Conservation (phyloP, 1,140 invertebrate species). For the Pogonomyrmex californicus region DNA sequence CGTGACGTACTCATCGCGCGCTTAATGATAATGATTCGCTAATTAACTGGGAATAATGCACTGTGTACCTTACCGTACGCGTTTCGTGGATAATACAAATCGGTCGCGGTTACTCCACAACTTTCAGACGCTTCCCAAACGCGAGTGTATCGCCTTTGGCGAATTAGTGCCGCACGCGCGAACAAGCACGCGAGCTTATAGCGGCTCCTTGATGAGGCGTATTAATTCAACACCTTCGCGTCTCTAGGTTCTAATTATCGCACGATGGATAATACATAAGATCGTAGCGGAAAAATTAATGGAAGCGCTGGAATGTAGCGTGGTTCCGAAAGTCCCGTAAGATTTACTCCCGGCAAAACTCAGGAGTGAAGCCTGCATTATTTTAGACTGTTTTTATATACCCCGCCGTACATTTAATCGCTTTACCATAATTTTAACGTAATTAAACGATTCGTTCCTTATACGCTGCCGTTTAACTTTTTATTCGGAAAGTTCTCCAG, state of each 20-base stretch:
- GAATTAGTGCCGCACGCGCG: constrained; percentile 53
- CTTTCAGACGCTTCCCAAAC: constrained; percentile 21
- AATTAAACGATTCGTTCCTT: not conserved
- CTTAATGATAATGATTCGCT: constrained; percentile 44
- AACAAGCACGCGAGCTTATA: constrained; percentile 12
- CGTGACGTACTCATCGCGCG: constrained; percentile 29
- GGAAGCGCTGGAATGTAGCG: not conserved
- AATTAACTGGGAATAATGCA: constrained; percentile 53
- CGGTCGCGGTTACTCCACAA: constrained; percentile 36
- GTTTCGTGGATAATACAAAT: constrained; percentile 48
- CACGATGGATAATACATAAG: constrained; percentile 18
- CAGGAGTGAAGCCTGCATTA: not conserved
- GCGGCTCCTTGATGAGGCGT: constrained; percentile 37
- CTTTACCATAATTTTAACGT: no score
- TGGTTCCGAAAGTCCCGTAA: constrained; percentile 47
- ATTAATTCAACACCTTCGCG: constrained; percentile 57
- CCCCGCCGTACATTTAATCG: not conserved
- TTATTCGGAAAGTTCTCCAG: not conserved
- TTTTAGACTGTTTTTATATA: not conserved
- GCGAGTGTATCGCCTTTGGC: constrained; percentile 23
- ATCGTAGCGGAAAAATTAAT: constrained; percentile 29
- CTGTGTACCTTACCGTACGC: constrained; percentile 48
- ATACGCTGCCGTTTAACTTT: not conserved
- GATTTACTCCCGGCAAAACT: constrained; percentile 13
- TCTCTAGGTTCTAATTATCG: constrained; percentile 60